Evolutionary conservation across 2,888 invertebrate genomes (phyloP).

Genomic region (Cylloceria caligata): DNA sequence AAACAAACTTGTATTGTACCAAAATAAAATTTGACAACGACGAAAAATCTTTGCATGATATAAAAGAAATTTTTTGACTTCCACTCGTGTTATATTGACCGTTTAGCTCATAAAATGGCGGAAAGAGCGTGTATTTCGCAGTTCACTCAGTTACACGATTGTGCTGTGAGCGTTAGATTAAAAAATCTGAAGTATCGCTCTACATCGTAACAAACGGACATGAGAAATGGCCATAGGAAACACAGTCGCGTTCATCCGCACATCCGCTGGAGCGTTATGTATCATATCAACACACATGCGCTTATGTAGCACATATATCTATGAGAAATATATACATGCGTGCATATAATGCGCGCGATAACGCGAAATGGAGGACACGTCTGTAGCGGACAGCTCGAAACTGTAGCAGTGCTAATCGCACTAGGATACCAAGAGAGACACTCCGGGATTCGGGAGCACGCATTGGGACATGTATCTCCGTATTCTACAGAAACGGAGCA

Average conservation of each 20-base stretch:
- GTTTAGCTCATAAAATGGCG: neutral
- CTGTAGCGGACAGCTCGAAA: slow-evolving; percentile 56
- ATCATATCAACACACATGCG: neutral
- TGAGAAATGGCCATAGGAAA: slow-evolving; percentile 39
- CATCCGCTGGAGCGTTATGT: neutral
- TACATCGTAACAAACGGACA: slow-evolving; percentile 17
- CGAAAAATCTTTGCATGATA: no score
- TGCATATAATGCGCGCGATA: slow-evolving; percentile 44
- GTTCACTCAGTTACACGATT: slow-evolving; percentile 16
- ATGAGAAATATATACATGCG: slow-evolving; percentile 2
- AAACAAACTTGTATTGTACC: no score
- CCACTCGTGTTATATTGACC: neutral
- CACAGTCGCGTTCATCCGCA: neutral
- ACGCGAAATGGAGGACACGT: slow-evolving; percentile 46
- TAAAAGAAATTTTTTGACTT: neutral
- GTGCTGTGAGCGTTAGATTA: slow-evolving; percentile 15
- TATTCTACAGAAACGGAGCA: slow-evolving; percentile 26
- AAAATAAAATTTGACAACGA: no score
- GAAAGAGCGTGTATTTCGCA: slow-evolving; percentile 3
- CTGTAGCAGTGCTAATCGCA: slow-evolving; percentile 46
- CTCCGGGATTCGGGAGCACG: slow-evolving; percentile 24
- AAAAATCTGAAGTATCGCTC: slow-evolving; percentile 35
- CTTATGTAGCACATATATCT: slow-evolving; percentile 4
- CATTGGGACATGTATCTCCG: slow-evolving; percentile 32
- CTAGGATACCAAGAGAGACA: slow-evolving; percentile 46